phyloP scores from a whole-genome alignment of 2,888 invertebrate genomes.

The Drosophila lutescens region DNA sequence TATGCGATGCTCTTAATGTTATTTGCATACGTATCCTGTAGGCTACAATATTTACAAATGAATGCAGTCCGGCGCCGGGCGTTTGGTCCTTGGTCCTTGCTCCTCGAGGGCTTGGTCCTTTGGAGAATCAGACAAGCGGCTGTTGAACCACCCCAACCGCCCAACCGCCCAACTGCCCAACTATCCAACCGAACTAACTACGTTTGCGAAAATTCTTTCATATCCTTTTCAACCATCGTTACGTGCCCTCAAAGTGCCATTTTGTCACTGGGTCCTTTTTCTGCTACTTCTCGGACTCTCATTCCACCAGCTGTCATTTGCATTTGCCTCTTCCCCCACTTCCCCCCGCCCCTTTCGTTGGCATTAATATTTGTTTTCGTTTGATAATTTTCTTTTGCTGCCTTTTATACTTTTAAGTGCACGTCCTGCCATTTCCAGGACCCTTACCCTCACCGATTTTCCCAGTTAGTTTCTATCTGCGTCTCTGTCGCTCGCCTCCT shows the following conservation, averaged over 20 bases:
- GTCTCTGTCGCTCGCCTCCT: constrained; percentile 40
- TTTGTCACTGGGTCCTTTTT: constrained; percentile 59
- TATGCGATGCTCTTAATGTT: constrained; percentile 72
- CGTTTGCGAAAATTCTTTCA: constrained; percentile 77
- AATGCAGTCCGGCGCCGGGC: constrained; percentile 40
- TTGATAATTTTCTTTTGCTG: constrained; percentile 79
- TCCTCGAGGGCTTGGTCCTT: constrained; percentile 26
- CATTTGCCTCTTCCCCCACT: constrained; percentile 54
- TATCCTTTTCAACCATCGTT: constrained; percentile 73
- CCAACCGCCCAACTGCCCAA: not conserved
- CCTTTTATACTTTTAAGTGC: constrained; percentile 79
- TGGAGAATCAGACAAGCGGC: constrained; percentile 39
- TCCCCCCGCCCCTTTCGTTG: constrained; percentile 17
- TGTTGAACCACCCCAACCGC: constrained; percentile 15
- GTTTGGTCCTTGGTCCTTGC: constrained; percentile 19
- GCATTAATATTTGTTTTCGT: constrained; percentile 80
- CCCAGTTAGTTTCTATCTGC: constrained; percentile 47
- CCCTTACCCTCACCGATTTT: constrained; percentile 1
- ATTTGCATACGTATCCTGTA: constrained; percentile 80
- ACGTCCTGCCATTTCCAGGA: constrained; percentile 39
- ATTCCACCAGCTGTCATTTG: constrained; percentile 65
- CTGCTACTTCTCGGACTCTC: constrained; percentile 6
- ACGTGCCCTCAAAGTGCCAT: constrained; percentile 80
- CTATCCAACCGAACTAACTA: constrained; percentile 59
- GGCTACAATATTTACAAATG: constrained; percentile 79